These are phyloP conservation scores for Aradus depressus DNA, from an alignment of 2,888 invertebrate genomes.

Conservation along the genomic window DNA sequence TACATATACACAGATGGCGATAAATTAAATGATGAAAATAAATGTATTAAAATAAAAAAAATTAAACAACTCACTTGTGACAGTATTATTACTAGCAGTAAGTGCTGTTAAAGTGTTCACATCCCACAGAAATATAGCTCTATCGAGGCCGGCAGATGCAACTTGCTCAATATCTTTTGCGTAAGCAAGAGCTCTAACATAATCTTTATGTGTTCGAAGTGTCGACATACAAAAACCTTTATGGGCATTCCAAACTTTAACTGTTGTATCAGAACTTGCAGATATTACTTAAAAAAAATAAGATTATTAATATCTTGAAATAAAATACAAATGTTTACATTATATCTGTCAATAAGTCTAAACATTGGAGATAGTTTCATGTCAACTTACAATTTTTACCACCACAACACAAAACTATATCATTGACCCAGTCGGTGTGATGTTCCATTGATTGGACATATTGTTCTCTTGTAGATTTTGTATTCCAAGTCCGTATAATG, in stretches of 20 bases:
- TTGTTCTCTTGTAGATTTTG: slow-evolving; percentile 49
- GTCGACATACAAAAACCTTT: slow-evolving; percentile 99
- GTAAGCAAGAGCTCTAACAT: slow-evolving; percentile 94
- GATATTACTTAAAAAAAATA: slow-evolving; percentile 70
- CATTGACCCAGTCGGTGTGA: slow-evolving; percentile 99
- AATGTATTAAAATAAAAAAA: too few species aligned
- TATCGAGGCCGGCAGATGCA: slow-evolving; percentile 93
- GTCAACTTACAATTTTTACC: slow-evolving; percentile 75
- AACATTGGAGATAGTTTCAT: neutral
- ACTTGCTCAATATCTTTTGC: slow-evolving; percentile 92
- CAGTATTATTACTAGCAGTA: slow-evolving; percentile 96
- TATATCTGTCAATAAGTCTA: too few species aligned
- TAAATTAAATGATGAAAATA: too few species aligned
- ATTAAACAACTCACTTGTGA: slow-evolving; percentile 69
- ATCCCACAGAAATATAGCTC: slow-evolving; percentile 96
- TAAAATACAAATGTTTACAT: too few species aligned
- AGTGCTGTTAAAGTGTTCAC: slow-evolving; percentile 94
- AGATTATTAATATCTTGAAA: too few species aligned
- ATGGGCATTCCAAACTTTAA: slow-evolving; percentile 99
- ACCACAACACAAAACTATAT: slow-evolving; percentile 93
- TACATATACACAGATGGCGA: too few species aligned
- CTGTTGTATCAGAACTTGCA: slow-evolving; percentile 97
- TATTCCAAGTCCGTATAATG: slow-evolving; percentile 87
- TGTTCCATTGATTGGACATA: slow-evolving; percentile 97
- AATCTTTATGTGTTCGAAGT: slow-evolving; percentile 93